Conservation (phyloP, 64 coral and sea anemone genomes). For the Montipora cactus region DNA sequence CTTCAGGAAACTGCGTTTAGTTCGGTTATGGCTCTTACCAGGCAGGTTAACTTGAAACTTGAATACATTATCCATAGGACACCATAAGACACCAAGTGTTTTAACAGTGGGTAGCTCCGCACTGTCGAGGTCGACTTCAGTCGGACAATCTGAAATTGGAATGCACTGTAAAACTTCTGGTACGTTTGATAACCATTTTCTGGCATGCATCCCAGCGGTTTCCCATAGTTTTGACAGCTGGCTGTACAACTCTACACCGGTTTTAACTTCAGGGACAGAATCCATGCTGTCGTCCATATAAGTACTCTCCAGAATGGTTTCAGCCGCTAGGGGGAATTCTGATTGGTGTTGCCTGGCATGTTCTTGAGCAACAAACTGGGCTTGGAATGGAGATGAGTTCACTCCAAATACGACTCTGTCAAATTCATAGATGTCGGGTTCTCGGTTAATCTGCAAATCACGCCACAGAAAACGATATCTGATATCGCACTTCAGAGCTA, state of each 20-base stretch:
- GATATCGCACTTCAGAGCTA: not conserved
- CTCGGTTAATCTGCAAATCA: not conserved
- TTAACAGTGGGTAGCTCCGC: not conserved
- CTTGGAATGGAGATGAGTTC: conserved; percentile 45
- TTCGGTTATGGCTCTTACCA: too few species aligned
- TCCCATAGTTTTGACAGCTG: conserved; percentile 21
- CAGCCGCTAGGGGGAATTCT: not conserved
- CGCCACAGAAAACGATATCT: conserved; percentile 32
- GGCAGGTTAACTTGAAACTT: too few species aligned
- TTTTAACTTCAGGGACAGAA: not conserved
- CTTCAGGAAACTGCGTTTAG: not conserved
- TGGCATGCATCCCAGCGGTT: conserved; percentile 14
- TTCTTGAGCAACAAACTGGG: conserved; percentile 22
- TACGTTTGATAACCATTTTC: conserved; percentile 27
- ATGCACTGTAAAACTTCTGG: conserved; percentile 3
- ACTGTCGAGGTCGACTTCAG: conserved; percentile 23
- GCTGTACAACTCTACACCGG: conserved; percentile 43
- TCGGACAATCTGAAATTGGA: conserved; percentile 6
- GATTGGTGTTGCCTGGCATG: conserved; percentile 40
- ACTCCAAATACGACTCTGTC: not conserved
- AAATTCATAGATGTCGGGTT: not conserved
- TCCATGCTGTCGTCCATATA: not conserved
- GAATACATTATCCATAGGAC: too few species aligned
- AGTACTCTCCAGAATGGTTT: not conserved
- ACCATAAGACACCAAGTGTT: too few species aligned